Base-by-base conservation (phyloP, 2,113 vertebrate species). In the Toxotes jaculatrix region DNA sequence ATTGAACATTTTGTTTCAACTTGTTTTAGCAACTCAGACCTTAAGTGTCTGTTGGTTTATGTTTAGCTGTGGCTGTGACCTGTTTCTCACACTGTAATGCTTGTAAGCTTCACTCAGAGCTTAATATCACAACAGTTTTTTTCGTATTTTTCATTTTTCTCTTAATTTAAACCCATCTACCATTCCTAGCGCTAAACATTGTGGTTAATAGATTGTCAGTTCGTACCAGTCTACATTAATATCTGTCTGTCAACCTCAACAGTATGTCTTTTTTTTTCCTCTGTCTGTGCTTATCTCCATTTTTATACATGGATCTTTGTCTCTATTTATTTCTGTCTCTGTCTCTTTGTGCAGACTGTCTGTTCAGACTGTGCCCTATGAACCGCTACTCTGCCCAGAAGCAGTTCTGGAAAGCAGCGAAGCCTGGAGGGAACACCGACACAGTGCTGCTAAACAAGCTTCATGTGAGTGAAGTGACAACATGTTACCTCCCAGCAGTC, bases 341-440 rank as follows among this genome's bases (percentile, higher is more conserved):
- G 17, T 91, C 27, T 70, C 43, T 74, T n/a, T 67, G 7, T 12
- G 62, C 49, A 99, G 98, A 99, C 93, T 99, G 98, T 93, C 96
- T 99, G 68, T 99, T 99, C 93, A 97, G 96, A 76, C 95, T 99
- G 16, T 99, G 98, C 89, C 98, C 98, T 60, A 99, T 99, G 98
- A 99, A 99, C 92, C 97, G 98, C 78, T 99, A 99, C 93, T 99
- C 98, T 0, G 98, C 98, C 61, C 98, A 99, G 88, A 99, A 99
- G 92, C 98, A 99, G 94, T 99, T 99, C 94, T 99, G 98, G 98
- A 99, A 99, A 90, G 98, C 98, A 7, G 98, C 98, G 0, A 99
- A 99, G 85, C 98, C 98, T 0, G 98, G 98, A 64, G 97, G 97
- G 47, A 98, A 97, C 94, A 99, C 98, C 0, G 98, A 99, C 23